These are phyloP conservation scores for Corbicula japonica DNA, from an alignment of 2,888 invertebrate species.

Conservation along the genomic window DNA sequence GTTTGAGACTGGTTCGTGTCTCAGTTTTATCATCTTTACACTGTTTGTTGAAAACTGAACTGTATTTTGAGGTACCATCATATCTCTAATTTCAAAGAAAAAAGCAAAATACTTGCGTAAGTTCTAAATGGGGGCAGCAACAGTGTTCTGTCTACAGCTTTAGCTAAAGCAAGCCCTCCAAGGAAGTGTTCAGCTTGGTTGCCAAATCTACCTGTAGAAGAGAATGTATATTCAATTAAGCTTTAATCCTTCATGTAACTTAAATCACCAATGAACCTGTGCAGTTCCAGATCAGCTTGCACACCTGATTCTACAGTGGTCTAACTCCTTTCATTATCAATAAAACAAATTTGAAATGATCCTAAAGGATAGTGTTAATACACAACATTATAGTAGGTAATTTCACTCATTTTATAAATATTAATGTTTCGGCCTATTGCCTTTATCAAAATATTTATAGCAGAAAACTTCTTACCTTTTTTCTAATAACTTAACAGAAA, in stretches of 20 bases:
- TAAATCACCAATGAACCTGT: no score
- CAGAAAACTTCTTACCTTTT: no score
- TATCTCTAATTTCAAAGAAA: neutral
- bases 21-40: no score
- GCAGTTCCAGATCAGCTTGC: neutral
- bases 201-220: slow-evolving; percentile 84
- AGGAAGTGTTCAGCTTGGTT: slow-evolving; percentile 86
- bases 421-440: no score
- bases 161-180: slow-evolving; percentile 85
- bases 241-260: no score
- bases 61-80: no score
- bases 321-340: neutral
- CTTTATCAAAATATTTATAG: no score
- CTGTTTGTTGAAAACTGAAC: no score
- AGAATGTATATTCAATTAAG: neutral
- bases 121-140: slow-evolving; percentile 85
- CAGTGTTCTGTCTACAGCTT: slow-evolving; percentile 82
- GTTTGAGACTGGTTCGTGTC: no score
- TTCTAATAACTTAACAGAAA: no score
- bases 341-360: neutral
- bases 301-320: neutral
- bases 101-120: slow-evolving; percentile 76
- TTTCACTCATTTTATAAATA: neutral
- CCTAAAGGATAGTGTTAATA: neutral
- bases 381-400: neutral